Conservation (phyloP, 92 coral and sea anemone genomes). For the Nematostella vectensis region DNA sequence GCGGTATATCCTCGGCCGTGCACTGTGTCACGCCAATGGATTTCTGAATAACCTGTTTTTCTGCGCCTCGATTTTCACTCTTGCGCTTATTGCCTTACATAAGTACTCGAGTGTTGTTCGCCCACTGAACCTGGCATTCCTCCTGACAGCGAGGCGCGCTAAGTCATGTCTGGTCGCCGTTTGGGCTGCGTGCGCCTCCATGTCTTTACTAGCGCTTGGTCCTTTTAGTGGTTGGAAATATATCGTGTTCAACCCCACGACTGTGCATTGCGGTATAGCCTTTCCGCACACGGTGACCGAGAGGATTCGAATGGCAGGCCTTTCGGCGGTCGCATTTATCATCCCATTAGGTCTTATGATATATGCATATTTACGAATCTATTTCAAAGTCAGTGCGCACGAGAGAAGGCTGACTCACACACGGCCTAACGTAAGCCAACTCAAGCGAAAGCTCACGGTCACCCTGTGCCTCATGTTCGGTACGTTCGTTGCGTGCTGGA, state of each 20-base stretch:
- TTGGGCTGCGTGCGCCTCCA: conserved; percentile 41
- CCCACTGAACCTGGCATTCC: conserved; percentile 32
- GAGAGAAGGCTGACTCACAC: conserved; percentile 24
- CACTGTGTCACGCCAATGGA: conserved; percentile 56
- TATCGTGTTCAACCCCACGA: conserved; percentile 59
- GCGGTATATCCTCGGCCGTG: conserved; percentile 18
- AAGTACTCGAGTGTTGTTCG: conserved; percentile 58
- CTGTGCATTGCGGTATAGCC: conserved; percentile 76
- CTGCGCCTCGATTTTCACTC: conserved; percentile 68
- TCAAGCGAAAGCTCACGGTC: conserved; percentile 54
- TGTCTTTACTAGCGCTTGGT: conserved; percentile 57
- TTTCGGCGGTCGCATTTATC: conserved; percentile 53
- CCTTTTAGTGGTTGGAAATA: conserved; percentile 67
- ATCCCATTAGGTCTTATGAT: conserved; percentile 53
- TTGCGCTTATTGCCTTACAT: conserved; percentile 54
- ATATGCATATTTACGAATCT: conserved; percentile 56
- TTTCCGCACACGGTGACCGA: conserved; percentile 49
- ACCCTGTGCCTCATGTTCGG: conserved; percentile 75
- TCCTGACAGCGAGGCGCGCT: conserved; percentile 32
- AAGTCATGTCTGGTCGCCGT: conserved; percentile 28
- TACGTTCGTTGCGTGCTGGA: conserved; percentile 70
- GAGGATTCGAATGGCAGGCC: conserved; percentile 48
- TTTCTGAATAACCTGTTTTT: conserved; percentile 74
- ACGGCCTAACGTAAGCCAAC: conserved; percentile 11
- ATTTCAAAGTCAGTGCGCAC: conserved; percentile 50